Base-by-base conservation (phyloP, 2,113 vertebrate species). In the Rhynchomys soricoides region DNA sequence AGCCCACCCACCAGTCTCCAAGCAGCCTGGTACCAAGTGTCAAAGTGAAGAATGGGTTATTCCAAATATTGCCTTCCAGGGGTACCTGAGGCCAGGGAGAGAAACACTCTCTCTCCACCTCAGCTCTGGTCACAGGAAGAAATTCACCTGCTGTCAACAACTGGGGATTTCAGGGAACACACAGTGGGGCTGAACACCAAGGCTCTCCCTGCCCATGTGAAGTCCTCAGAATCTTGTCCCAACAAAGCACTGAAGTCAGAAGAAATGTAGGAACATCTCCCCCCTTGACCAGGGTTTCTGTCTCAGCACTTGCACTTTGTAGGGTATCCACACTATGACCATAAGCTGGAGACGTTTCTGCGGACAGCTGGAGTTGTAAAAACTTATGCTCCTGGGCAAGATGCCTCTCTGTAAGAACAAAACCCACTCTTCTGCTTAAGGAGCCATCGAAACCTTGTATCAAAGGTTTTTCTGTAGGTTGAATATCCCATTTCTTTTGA, bases 21-120 rank as follows among this genome's bases (percentile, higher is more conserved):
- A 75, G 66, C 90, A 89, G 68, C 50, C 48, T n/a, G 40, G 86
- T 55, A 77, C 37, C 71, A 85, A 71, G 86, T 29, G 64, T 57
- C 86, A 24, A 50, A 75, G 74, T 43, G 62, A 62, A 89, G 87
- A 88, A 62, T 0, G 15, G 5, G 22, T 21, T 10, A 0, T 48
- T 81, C 52, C 24, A 83, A 74, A 59, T 34, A 31, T 7, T 71
- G n/a, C 75, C 52, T 73, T 45, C 10, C 0, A 15, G 17, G 87
- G 59, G 16, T n/a, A 17, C 64, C 50, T 37, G 62, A 77, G 37
- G 74, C 31, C 43, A 31, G 15, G 16, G 13, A 64, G 22, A 13
- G 19, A 37, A 7, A 71, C 40, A 89, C 12, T 7, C 2, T 71
- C 43, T 13, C 8, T 37, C 21, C 7, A 21, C 4, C 29, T 31